Percentiles rank a stretch among this genome's conserved stretches.
Conservation (phyloP, 2,888 invertebrate species). For the Blastobasis lacticolella region DNA sequence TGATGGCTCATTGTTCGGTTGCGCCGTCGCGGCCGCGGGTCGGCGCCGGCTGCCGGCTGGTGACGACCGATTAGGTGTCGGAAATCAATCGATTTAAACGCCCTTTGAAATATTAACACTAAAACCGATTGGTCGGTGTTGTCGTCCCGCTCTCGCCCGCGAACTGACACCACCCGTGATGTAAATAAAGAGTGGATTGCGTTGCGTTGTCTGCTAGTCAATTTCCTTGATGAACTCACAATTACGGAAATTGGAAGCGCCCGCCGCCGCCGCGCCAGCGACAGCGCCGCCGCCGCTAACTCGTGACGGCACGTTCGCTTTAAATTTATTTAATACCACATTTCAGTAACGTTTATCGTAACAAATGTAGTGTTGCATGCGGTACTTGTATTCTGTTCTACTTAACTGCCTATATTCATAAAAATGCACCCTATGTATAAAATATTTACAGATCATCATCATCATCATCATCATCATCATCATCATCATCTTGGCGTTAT, state of each 20-base stretch:
- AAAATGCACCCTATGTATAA: neutral
- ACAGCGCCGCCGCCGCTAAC: constrained; percentile 11
- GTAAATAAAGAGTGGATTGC: constrained; percentile 48
- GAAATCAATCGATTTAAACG: constrained; percentile 18
- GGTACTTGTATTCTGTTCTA: neutral
- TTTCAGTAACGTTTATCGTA: too few relatives aligned
- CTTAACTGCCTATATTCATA: neutral
- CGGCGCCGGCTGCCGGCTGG: constrained; percentile 2
- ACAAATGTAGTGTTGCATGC: too few relatives aligned
- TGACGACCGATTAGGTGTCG: constrained; percentile 3
- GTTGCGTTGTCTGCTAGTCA: constrained; percentile 55
- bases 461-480: too few relatives aligned
- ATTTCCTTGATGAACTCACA: constrained; percentile 69
- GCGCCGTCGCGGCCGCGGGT: too few relatives aligned
- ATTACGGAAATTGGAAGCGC: constrained; percentile 65
- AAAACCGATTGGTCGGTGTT: constrained; percentile 26
- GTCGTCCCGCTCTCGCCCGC: constrained; percentile 22
- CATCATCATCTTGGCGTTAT: too few relatives aligned
- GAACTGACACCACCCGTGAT: constrained; percentile 19
- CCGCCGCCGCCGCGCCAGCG: constrained; percentile 21
- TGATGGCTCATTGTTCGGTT: constrained; percentile 38
- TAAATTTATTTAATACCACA: too few relatives aligned
- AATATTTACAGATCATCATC: neutral
- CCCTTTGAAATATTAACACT: constrained; percentile 24
- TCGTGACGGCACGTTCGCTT: too few relatives aligned